phyloP scores from a whole-genome alignment of 2,797 vertebrate genomes.

The Takifugu ocellatus region DNA sequence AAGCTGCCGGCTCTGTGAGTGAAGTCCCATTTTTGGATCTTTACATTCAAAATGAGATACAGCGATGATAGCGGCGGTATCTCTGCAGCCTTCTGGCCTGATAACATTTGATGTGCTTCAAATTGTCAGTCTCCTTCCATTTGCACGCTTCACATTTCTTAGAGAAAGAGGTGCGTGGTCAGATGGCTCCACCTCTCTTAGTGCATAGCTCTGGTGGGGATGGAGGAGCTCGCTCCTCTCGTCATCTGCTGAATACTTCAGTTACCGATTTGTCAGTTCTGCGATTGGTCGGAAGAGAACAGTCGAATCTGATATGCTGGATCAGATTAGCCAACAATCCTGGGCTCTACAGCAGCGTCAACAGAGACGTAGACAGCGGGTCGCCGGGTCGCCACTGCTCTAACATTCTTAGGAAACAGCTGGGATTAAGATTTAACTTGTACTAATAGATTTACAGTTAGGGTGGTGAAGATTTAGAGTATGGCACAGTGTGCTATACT shows the following conservation, averaged over 20 bases:
- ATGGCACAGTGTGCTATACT: conserved; percentile 22
- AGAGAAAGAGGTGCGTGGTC: conserved; percentile 15
- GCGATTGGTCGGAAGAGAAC: conserved; percentile 16
- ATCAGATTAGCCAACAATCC: conserved; percentile 38
- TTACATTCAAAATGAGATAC: conserved; percentile 62
- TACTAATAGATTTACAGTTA: too few species aligned
- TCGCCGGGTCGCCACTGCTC: neutral
- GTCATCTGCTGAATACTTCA: conserved; percentile 11
- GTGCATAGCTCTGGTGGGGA: conserved; percentile 63
- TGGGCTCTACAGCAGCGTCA: conserved; percentile 24
- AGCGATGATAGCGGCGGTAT: conserved; percentile 33
- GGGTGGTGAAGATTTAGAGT: too few species aligned
- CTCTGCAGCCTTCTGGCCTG: neutral
- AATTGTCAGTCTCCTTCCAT: too few species aligned
- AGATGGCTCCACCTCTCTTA: conserved; percentile 30
- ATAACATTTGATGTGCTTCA: conserved; percentile 29
- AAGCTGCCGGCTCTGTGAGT: conserved; percentile 57
- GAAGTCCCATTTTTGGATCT: conserved; percentile 33
- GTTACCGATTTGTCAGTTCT: conserved; percentile 41
- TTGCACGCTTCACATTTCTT: conserved; percentile 50
- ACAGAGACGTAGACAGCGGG: neutral
- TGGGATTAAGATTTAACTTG: too few species aligned
- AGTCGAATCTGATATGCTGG: conserved; percentile 32
- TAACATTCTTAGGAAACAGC: too few species aligned
- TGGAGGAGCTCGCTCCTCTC: conserved; percentile 35